Evolutionary conservation across 2,888 invertebrate species (phyloP), one percentile per base, ranked within the genome.

Genomic region (Nomada ferruginata): DNA sequence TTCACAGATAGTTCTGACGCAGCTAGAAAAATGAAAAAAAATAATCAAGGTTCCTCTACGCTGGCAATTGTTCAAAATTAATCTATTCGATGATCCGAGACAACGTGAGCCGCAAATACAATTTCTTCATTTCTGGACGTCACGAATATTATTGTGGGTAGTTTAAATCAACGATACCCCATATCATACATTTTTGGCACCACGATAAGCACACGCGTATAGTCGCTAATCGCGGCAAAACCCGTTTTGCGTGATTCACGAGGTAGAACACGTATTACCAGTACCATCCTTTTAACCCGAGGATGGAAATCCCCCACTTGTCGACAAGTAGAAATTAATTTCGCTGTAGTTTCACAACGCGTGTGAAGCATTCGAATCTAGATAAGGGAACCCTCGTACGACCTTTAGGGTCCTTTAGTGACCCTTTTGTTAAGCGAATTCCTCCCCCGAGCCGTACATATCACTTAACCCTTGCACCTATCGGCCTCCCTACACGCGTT

Each of bases 271-370:
- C 57, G n/a, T 10, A 9, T 20, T 44, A n/a, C 52, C 57, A 15
- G 75, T 60, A 72, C 65, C 73, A 69, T 71, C 57, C 59, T 73
- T 29, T 36, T 44, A 66, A 52, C 59, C 20, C 47, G 36, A 47
- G 73, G 84, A 86, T 79, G 78, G 82, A 79, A 77, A 86, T 81
- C 79, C 72, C 79, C 72, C 55, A 23, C 68, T 76, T 76, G 86
- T 83, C 86, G 85, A 81, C 87, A 64, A 77, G 70, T 74, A 60
- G 88, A 82, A 88, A 87, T 87, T 87, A 88, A 87, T 87, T 88
- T 86, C 85, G 76, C 83, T 81, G 81, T 84, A 79, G 85, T 73
- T 79, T 66, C 80, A 57, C 78, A 71, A 26, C 60, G 55, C 70
- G 60, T 42, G 79, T 71, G 50, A 83, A 65, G 73, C 82, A 88